phyloP scores from a whole-genome alignment of 2,797 vertebrate genomes.

The Myotis findleyi region DNA sequence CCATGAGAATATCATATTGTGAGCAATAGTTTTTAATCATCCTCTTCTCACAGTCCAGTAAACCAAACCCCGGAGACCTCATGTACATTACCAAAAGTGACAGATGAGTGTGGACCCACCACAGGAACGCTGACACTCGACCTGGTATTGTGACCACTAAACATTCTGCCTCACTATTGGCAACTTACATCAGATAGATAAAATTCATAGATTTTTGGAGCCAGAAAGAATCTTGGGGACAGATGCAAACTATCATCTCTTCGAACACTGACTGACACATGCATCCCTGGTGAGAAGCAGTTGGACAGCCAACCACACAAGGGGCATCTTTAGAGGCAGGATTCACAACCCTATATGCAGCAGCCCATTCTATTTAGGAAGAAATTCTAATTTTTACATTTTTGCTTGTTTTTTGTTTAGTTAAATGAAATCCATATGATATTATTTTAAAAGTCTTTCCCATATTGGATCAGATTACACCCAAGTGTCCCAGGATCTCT shows the following conservation, averaged over 20 bases:
- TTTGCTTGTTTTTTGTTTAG: background rate
- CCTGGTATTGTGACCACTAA: background rate
- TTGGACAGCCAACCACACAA: background rate
- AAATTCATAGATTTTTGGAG: background rate
- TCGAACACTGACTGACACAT: background rate
- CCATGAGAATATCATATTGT: background rate
- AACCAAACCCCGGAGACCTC: background rate
- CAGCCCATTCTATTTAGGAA: background rate
- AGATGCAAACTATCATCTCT: background rate
- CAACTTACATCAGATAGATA: background rate
- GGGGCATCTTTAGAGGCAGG: background rate
- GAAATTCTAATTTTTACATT: background rate
- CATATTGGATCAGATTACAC: background rate
- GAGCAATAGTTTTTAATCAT: background rate
- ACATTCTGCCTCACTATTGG: background rate
- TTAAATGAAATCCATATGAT: background rate
- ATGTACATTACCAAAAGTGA: background rate
- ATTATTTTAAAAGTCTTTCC: background rate
- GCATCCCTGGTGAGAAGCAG: background rate
- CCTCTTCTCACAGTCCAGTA: background rate
- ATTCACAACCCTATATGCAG: background rate
- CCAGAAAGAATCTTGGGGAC: background rate
- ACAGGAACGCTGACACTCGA: background rate
- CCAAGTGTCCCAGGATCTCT: background rate
- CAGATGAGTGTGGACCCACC: background rate